phyloP scores from a whole-genome alignment of 1,140 invertebrate species.

The Pentalonia nigronervosa region DNA sequence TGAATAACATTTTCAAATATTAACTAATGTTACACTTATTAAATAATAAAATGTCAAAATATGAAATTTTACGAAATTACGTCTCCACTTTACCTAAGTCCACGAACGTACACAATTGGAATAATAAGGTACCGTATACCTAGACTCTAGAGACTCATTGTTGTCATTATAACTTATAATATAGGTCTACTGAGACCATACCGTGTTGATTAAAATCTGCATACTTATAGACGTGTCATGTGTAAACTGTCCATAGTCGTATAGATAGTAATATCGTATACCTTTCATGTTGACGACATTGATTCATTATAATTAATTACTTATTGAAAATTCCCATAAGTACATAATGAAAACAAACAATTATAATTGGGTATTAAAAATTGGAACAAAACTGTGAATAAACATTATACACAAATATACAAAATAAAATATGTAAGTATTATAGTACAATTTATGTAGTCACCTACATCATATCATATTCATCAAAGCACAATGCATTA shows the following conservation, averaged over 20 bases:
- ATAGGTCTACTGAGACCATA: neutral
- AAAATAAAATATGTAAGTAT: neutral
- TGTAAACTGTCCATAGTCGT: too few relatives aligned
- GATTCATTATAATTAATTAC: neutral
- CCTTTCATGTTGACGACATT: too few relatives aligned
- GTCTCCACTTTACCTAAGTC: neutral
- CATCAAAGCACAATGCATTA: neutral
- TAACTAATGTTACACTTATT: neutral
- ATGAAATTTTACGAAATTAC: neutral
- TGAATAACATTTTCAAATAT: neutral
- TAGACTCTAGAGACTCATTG: slow-evolving; percentile 2
- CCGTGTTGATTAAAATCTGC: slow-evolving; percentile 18
- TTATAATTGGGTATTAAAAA: neutral
- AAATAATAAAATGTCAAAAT: neutral
- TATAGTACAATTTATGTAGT: neutral
- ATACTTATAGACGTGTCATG: too few relatives aligned
- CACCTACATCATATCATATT: neutral
- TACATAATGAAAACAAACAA: neutral
- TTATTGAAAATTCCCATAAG: neutral
- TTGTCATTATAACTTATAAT: neutral
- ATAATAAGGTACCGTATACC: neutral
- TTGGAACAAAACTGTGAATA: neutral
- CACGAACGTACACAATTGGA: neutral
- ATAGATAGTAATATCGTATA: too few relatives aligned
- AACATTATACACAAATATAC: neutral